Conservation (phyloP, 2,113 vertebrate species). For the human region GRCh38 chr9:9747001-9747500, state of each 20-base stretch:
- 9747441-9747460: not conserved
- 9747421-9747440: not conserved
- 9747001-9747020: not conserved
- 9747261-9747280: not conserved
- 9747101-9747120: not conserved
- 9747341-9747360: not conserved
- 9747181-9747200: not conserved
- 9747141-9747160: not conserved
- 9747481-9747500: not conserved
- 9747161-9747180: rapidly evolving
- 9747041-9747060: not conserved
- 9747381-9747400: not conserved
- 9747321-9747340: not conserved
- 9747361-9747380: not conserved
- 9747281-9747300: not conserved
- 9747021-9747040: not conserved
- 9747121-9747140: not conserved
- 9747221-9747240: not conserved
- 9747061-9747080: not conserved
- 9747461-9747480: not conserved
- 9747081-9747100: not conserved
- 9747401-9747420: not conserved
- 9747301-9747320: not conserved
- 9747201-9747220: not conserved
- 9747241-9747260: not conserved